These are phyloP conservation scores for Acleris laterana DNA, from an alignment of 2,888 invertebrate genomes.

Conservation along the genomic window DNA sequence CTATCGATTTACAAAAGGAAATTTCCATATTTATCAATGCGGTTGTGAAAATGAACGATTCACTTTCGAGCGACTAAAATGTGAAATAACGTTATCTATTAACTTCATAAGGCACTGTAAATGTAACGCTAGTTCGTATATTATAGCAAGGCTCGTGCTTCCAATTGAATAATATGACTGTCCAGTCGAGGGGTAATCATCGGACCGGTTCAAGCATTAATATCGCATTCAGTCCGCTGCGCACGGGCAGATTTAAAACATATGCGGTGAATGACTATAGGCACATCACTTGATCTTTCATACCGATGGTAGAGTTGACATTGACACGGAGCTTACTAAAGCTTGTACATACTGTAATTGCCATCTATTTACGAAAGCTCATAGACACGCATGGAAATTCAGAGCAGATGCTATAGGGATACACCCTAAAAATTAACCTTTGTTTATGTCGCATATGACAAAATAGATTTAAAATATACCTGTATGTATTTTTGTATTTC, in stretches of 20 bases:
- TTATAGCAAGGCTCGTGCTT: constrained; percentile 53
- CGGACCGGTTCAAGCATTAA: constrained; percentile 39
- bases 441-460: no score
- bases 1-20: constrained; percentile 22
- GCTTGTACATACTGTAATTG: no score
- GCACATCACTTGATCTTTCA: neutral
- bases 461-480: no score
- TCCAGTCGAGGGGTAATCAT: constrained; percentile 63
- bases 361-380: no score
- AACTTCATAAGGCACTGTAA: constrained; percentile 33
- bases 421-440: no score
- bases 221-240: constrained; percentile 21
- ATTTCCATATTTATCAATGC: constrained; percentile 20
- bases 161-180: constrained; percentile 68
- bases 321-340: no score
- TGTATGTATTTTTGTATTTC: no score
- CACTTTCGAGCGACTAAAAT: constrained; percentile 30
- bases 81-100: constrained; percentile 24
- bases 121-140: constrained; percentile 48
- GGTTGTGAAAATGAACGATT: constrained; percentile 9
- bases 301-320: no score
- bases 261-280: neutral
- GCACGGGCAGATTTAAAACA: constrained; percentile 9
- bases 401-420: no score
- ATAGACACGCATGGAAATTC: no score